phyloP scores from a whole-genome alignment of 2,888 invertebrate genomes.

The Perithous albicinctus region DNA sequence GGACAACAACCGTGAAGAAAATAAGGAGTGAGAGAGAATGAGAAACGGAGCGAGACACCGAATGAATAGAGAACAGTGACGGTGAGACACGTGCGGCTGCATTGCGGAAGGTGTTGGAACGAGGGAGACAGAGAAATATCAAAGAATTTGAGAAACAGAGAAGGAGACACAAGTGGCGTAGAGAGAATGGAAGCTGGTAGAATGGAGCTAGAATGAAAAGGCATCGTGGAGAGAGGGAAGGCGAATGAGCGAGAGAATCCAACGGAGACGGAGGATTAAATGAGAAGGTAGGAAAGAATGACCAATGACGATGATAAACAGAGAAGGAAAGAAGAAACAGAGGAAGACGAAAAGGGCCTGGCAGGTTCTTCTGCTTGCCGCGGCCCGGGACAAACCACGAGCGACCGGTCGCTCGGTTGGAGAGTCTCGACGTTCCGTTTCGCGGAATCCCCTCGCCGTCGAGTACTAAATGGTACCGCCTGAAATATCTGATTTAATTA shows the following conservation, averaged over 20 bases:
- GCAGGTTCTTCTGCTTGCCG: conserved; percentile 74
- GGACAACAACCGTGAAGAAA: conserved; percentile 56
- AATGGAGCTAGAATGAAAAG: conserved; percentile 37
- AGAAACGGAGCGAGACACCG: conserved; percentile 14
- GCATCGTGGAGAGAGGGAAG: conserved; percentile 15
- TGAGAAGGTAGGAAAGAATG: conserved; percentile 27
- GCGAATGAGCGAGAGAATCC: conserved; percentile 30
- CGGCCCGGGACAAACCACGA: conserved; percentile 68
- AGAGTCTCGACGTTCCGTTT: conserved; percentile 68
- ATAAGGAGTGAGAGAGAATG: conserved; percentile 18
- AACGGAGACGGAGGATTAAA: conserved; percentile 20
- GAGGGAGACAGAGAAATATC: conserved; percentile 19
- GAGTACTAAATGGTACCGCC: conserved; percentile 80
- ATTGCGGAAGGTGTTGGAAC: conserved; percentile 35
- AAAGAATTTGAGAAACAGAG: conserved; percentile 60
- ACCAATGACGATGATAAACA: conserved; percentile 23
- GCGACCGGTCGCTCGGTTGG: conserved; percentile 35
- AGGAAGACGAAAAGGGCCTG: conserved; percentile 61
- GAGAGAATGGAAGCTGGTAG: conserved; percentile 20
- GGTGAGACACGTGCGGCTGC: neutral
- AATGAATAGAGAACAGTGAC: neutral
- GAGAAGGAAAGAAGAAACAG: conserved; percentile 43
- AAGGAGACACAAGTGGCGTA: neutral
- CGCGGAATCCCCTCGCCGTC: conserved; percentile 74
- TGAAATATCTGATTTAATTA: conserved; percentile 84